Evolutionary conservation across 2,797 vertebrate species (phyloP).

Genomic region (Smutsia temminckii): DNA sequence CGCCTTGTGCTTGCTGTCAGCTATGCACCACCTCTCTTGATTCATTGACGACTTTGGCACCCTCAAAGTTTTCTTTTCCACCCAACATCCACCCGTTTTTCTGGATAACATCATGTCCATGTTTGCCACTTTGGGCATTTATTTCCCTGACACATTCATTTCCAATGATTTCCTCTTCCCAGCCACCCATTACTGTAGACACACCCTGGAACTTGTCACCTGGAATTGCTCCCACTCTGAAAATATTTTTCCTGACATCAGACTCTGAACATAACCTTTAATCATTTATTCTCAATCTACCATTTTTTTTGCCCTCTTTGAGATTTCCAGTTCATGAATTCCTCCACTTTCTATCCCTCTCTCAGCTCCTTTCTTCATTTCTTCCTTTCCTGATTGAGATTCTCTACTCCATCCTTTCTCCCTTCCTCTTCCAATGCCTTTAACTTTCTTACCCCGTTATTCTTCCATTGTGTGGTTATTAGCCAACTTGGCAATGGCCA

Average conservation of each 20-base stretch:
- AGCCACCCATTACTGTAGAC: not conserved
- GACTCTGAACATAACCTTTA: not conserved
- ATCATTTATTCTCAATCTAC: not conserved
- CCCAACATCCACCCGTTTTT: not conserved
- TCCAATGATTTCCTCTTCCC: not conserved
- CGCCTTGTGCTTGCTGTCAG: not conserved
- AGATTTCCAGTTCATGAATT: not conserved
- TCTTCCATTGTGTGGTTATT: not conserved
- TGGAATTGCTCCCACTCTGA: not conserved
- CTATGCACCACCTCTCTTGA: not conserved
- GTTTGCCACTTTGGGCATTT: not conserved
- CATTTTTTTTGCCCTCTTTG: not conserved
- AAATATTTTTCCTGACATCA: not conserved
- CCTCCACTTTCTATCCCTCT: not conserved
- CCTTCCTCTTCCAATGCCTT: not conserved
- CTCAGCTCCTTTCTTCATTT: not conserved
- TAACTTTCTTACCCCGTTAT: not conserved
- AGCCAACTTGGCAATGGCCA: not conserved
- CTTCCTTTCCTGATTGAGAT: not conserved
- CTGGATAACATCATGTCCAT: not conserved
- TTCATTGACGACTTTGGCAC: not conserved
- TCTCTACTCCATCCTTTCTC: not conserved
- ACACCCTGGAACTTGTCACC: constrained; percentile 16
- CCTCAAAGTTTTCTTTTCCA: not conserved
- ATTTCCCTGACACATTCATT: constrained; percentile 5